A percentile compares a stretch with the other conserved stretches of the same genome.
Evolutionary conservation across 2,888 invertebrate species (phyloP).

Genomic region (Ornithoptera alexandrae): DNA sequence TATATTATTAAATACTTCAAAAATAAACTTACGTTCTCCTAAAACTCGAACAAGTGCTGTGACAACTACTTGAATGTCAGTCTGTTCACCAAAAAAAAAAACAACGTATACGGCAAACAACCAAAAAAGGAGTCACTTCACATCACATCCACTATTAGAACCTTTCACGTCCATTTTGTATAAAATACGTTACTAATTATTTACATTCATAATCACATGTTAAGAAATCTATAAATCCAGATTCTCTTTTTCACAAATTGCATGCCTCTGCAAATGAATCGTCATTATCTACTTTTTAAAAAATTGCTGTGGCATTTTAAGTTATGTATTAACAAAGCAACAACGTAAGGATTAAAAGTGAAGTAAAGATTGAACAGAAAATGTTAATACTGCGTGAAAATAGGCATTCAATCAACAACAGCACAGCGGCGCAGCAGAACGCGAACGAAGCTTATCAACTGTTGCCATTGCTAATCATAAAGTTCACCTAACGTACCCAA

Average conservation of each 20-base stretch:
- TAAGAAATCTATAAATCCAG: slow-evolving; percentile 40
- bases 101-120: slow-evolving; percentile 34
- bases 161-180: slow-evolving; percentile 68
- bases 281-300: slow-evolving; percentile 43
- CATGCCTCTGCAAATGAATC: slow-evolving; percentile 35
- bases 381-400: slow-evolving; percentile 27
- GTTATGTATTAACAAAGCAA: slow-evolving; percentile 49
- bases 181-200: slow-evolving; percentile 56
- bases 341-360: slow-evolving; percentile 23
- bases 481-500: not conserved
- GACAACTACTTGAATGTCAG: slow-evolving; percentile 37
- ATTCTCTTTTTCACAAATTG: slow-evolving; percentile 33
- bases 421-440: slow-evolving; percentile 29
- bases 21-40: slow-evolving; percentile 35
- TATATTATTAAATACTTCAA: slow-evolving; percentile 11
- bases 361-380: slow-evolving; percentile 19
- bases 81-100: slow-evolving; percentile 30
- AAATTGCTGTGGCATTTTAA: slow-evolving; percentile 40
- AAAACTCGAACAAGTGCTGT: slow-evolving; percentile 33
- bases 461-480: slow-evolving; percentile 6
- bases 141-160: slow-evolving; percentile 59
- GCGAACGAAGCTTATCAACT: slow-evolving; percentile 17
- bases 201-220: slow-evolving; percentile 71
- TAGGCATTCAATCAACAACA: slow-evolving; percentile 34
- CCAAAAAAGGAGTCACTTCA: slow-evolving; percentile 46